These are phyloP conservation scores for Sus scrofa DNA, from an alignment of 2,113 vertebrate genomes.

Conservation along the genomic window DNA sequence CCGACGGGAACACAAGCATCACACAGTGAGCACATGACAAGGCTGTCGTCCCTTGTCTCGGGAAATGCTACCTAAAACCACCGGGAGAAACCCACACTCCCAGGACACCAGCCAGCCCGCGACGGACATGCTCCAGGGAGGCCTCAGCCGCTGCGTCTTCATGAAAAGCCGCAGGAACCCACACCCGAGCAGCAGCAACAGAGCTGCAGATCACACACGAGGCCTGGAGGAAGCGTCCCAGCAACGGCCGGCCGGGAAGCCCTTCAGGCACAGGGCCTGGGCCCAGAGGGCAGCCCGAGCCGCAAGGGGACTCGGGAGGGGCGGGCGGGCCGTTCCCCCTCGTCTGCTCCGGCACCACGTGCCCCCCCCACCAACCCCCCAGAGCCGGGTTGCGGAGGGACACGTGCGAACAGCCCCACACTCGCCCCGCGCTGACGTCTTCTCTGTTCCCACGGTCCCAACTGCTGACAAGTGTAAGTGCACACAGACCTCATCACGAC, in stretches of 20 bases:
- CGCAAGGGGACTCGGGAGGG: fast-evolving
- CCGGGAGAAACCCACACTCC: neutral
- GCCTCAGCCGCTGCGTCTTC: neutral
- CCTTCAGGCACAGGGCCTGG: fast-evolving
- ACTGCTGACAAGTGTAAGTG: neutral
- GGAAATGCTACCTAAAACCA: neutral
- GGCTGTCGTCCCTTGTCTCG: too few relatives aligned
- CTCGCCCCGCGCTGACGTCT: neutral
- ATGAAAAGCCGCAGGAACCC: neutral
- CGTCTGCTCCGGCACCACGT: too few relatives aligned
- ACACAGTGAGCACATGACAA: fast-evolving
- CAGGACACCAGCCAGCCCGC: too few relatives aligned
- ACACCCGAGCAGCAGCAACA: fast-evolving
- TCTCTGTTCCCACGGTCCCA: neutral
- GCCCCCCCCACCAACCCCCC: too few relatives aligned
- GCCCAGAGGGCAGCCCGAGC: neutral
- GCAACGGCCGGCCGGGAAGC: fast-evolving
- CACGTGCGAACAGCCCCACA: neutral
- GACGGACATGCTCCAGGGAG: neutral
- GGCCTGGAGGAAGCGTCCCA: neutral
- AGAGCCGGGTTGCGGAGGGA: neutral
- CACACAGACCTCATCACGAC: neutral
- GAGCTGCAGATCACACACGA: too few relatives aligned
- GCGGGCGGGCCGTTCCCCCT: fast-evolving
- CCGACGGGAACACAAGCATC: neutral